phyloP scores from a whole-genome alignment of 2,888 invertebrate genomes.

The Trachelus troglodyta region DNA sequence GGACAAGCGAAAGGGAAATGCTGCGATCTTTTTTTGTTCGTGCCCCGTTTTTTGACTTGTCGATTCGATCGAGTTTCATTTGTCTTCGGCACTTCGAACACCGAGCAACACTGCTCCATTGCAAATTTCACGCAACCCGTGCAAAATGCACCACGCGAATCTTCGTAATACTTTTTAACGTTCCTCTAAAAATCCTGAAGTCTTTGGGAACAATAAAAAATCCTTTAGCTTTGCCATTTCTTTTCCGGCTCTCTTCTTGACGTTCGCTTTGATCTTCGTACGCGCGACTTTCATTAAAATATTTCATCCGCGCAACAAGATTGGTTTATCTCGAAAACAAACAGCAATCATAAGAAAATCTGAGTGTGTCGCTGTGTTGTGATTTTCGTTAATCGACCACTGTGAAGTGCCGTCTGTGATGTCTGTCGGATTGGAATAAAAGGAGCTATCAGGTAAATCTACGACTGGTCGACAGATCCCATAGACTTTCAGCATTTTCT shows the following conservation, averaged over 20 bases:
- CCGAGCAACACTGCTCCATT: conserved; percentile 17
- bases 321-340: too few species aligned
- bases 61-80: conserved; percentile 60
- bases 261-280: too few species aligned
- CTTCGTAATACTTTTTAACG: neutral
- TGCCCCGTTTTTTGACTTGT: conserved; percentile 58
- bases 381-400: conserved; percentile 11
- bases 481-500: too few species aligned
- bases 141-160: conserved; percentile 29
- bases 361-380: neutral
- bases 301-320: too few species aligned
- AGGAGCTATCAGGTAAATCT: conserved; percentile 34
- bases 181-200: too few species aligned
- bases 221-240: too few species aligned
- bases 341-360: too few species aligned
- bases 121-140: conserved; percentile 18
- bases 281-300: conserved; percentile 30
- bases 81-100: conserved; percentile 57
- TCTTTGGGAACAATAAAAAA: too few species aligned
- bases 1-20: conserved; percentile 61
- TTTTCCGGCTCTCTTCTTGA: too few species aligned
- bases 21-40: conserved; percentile 31
- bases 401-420: conserved; percentile 40
- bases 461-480: too few species aligned
- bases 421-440: conserved; percentile 43